phyloP scores from a whole-genome alignment of 2,888 invertebrate genomes.

The Tiliacea aurago region DNA sequence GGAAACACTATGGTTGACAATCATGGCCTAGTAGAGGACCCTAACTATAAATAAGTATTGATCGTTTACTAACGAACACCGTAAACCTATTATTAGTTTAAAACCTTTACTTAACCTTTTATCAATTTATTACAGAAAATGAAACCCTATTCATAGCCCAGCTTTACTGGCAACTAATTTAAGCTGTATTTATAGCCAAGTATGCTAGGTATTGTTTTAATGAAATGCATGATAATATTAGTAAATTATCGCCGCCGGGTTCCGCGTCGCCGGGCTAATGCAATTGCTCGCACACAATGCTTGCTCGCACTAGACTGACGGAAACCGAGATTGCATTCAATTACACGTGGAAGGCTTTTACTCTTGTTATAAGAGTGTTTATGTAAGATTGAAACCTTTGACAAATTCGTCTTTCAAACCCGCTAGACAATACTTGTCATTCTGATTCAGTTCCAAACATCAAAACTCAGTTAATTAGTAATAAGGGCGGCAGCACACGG shows the following conservation, averaged over 20 bases:
- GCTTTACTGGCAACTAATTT: not conserved
- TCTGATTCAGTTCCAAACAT: slow-evolving; percentile 12
- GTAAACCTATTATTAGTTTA: not conserved
- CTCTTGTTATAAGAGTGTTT: not conserved
- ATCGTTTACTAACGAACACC: not conserved
- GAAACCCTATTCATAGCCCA: not conserved
- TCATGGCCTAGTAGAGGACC: not conserved
- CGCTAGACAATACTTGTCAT: not conserved
- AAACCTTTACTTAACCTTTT: not conserved
- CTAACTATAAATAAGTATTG: not conserved
- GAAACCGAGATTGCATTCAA: not conserved
- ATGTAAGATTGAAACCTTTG: slow-evolving; percentile 7
- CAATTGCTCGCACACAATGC: slow-evolving; percentile 43
- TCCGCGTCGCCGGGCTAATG: slow-evolving; percentile 29
- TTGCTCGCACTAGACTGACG: not conserved
- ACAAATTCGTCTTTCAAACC: not conserved
- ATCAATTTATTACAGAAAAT: not conserved
- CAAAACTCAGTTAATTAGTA: slow-evolving; percentile 30
- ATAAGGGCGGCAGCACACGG: slow-evolving; percentile 32
- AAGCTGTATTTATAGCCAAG: not conserved
- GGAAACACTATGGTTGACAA: not conserved
- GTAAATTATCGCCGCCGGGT: slow-evolving; percentile 26
- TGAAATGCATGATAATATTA: slow-evolving; percentile 32
- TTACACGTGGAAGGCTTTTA: not conserved
- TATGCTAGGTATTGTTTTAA: slow-evolving; percentile 26